Evolutionary conservation across 1,140 invertebrate genomes (phyloP), one percentile per base, ranked within the genome.

Genomic region (Delia radicum): DNA sequence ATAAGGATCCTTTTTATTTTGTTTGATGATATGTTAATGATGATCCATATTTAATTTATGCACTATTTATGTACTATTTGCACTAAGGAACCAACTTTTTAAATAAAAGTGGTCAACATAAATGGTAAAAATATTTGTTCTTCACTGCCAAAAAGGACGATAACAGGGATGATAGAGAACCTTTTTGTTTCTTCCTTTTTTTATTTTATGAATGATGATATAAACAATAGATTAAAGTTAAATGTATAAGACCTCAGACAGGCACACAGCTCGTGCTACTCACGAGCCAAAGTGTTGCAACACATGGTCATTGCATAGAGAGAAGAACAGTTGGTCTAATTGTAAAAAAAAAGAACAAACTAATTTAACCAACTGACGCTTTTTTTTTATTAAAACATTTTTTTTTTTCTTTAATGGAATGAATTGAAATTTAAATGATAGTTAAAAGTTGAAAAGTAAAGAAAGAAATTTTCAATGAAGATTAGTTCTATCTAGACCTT

Each of bases 1-100:
- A n/a, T n/a, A n/a, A n/a, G n/a, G n/a, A n/a, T n/a, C n/a, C n/a
- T n/a, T 24, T 24, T 18, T 6, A 7, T 62, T 62, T 74, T 74
- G 31, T 74, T 77, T 71, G 15, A 31, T 48, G 76, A 77, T 77
- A 77, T 77, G 74, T 77, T 75, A 77, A 77, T 77, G 67, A 55
- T 76, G 75, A 77, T 73, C 65, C 24, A 8, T 55, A 21, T 55
- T 74, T 76, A 76, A 76, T 73, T 76, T 76, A 76, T 73, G 55
- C 71, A 73, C 27, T 46, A 21, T 71, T n/a, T 33, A 55, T 21
- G 48, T 21, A 48, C 71, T 46, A 28, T 73, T 73, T 48, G 71
- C 46, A 55, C 28, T 42, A 73, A 24, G n/a, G n/a, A 21, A 5
- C 46, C 2, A 6, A 24, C 18, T 10, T 10, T 37, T n/a, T 5